Conservation (phyloP, 2,113 vertebrate species). For the Heteronetta atricapilla region DNA sequence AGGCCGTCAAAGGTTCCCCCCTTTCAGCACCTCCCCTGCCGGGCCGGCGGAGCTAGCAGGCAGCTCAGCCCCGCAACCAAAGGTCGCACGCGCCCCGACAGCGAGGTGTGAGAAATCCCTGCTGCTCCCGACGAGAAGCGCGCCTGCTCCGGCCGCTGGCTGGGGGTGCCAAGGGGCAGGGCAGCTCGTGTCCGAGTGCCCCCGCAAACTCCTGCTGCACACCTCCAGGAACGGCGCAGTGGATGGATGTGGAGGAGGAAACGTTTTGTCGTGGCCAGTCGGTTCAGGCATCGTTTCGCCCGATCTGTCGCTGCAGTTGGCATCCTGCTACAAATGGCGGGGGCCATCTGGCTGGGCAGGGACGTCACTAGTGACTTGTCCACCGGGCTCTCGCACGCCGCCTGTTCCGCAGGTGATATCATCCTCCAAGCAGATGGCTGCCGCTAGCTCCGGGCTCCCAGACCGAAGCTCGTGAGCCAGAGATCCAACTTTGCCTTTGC, state of each 20-base stretch:
- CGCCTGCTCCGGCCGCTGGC: background rate
- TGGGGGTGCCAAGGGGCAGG: background rate
- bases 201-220: no score
- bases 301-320: background rate
- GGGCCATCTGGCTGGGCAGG: background rate
- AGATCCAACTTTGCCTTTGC: background rate
- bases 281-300: background rate
- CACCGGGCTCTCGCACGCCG: background rate
- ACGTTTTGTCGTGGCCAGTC: background rate
- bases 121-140: rapidly evolving
- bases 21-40: background rate
- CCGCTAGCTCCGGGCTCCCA: background rate
- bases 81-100: background rate
- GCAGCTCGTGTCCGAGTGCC: rapidly evolving
- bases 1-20: background rate
- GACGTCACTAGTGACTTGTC: background rate
- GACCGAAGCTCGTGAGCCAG: background rate
- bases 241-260: rapidly evolving
- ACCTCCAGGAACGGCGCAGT: background rate
- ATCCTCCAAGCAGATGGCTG: background rate
- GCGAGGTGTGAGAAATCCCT: background rate
- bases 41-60: background rate
- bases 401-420: background rate
- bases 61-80: background rate
- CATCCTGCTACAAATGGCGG: background rate